These are phyloP conservation scores for Sesamia inferens DNA, from an alignment of 2,888 invertebrate species.

Conservation along the genomic window DNA sequence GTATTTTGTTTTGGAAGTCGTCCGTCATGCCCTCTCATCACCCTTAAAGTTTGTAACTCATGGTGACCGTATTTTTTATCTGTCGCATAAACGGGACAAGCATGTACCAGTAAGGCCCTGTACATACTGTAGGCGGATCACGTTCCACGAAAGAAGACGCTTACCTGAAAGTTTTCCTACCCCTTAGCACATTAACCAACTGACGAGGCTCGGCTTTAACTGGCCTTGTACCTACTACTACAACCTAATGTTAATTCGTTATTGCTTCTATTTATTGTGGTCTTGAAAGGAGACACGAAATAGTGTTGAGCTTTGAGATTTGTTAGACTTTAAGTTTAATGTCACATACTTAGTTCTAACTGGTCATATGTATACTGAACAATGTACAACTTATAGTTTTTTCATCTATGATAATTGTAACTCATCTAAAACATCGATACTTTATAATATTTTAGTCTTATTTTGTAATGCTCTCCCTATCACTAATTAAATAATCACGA, in stretches of 20 bases:
- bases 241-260: slow-evolving; percentile 69
- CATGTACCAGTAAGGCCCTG: slow-evolving; percentile 62
- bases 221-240: slow-evolving; percentile 67
- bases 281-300: slow-evolving; percentile 36
- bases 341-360: not conserved
- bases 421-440: not conserved
- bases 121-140: slow-evolving; percentile 81
- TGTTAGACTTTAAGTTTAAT: not conserved
- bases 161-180: slow-evolving; percentile 89
- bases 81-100: slow-evolving; percentile 61
- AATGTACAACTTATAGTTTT: no score
- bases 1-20: slow-evolving; percentile 63
- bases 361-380: not conserved
- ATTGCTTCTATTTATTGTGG: slow-evolving; percentile 64
- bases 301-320: not conserved
- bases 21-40: slow-evolving; percentile 62
- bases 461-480: not conserved
- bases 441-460: not conserved
- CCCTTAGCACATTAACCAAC: slow-evolving; percentile 88
- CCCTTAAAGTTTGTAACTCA: slow-evolving; percentile 66
- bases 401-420: not conserved
- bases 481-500: not conserved
- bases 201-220: slow-evolving; percentile 74
- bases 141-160: slow-evolving; percentile 86
- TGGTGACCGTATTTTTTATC: slow-evolving; percentile 67